A percentile compares a stretch with the other conserved stretches of the same genome.
Evolutionary conservation across 2,113 vertebrate species (phyloP).

Genomic region (Theristicus caerulescens): DNA sequence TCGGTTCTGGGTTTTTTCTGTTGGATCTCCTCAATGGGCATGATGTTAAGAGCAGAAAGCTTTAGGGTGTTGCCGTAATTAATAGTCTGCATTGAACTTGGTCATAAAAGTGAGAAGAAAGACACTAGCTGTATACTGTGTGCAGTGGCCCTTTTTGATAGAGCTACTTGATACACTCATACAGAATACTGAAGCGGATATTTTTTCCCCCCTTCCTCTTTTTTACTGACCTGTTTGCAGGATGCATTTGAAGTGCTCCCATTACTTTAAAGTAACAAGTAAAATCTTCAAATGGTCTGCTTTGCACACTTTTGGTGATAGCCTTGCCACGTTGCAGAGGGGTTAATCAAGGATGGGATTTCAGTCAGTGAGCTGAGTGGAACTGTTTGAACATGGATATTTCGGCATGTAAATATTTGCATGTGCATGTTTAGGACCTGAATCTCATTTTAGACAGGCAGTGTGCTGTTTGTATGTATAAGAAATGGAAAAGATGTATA

Average conservation of each 20-base stretch:
- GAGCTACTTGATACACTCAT: neutral
- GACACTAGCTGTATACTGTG: neutral
- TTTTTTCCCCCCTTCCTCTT: neutral
- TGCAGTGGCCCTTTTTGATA: neutral
- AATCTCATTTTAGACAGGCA: neutral
- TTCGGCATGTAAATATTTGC: neutral
- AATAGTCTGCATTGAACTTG: neutral
- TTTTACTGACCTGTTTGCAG: neutral
- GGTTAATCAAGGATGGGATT: neutral
- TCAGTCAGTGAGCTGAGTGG: neutral
- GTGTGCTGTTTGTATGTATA: neutral
- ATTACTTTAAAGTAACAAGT: neutral
- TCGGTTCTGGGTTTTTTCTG: neutral
- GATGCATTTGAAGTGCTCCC: neutral
- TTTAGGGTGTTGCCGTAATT: neutral
- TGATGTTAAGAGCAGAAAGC: neutral
- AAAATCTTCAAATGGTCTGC: neutral
- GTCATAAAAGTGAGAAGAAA: neutral
- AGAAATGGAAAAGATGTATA: neutral
- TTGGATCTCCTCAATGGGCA: neutral
- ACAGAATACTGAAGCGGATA: neutral
- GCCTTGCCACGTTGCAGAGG: neutral
- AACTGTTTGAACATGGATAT: neutral
- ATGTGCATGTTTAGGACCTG: neutral
- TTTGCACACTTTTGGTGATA: neutral